A percentile compares a stretch with the other conserved stretches of the same genome.
Evolutionary conservation across 1,140 invertebrate species (phyloP).

Genomic region (Elysia chlorotica): DNA sequence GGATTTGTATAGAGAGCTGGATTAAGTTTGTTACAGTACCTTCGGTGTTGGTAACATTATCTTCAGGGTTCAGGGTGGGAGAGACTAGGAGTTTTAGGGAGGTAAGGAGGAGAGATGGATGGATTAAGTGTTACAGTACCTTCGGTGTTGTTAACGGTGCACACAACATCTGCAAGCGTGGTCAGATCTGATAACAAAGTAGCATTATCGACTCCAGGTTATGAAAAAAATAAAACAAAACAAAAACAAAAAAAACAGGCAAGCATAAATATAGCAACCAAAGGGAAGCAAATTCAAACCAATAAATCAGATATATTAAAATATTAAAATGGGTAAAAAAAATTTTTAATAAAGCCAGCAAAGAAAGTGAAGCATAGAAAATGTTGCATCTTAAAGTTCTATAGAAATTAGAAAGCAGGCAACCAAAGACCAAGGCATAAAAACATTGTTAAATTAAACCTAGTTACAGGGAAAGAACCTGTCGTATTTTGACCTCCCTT

Average conservation of each 20-base stretch:
- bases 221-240: conserved; percentile 14
- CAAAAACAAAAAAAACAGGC: neutral
- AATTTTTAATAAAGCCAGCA: too few relatives aligned
- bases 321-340: too few relatives aligned
- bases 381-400: too few relatives aligned
- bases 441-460: too few relatives aligned
- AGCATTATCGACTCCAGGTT: too few relatives aligned
- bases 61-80: too few relatives aligned
- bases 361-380: too few relatives aligned
- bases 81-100: neutral
- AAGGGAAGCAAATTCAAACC: neutral
- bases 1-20: neutral
- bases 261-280: neutral
- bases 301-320: too few relatives aligned
- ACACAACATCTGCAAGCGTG: conserved; percentile 24
- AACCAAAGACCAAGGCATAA: too few relatives aligned
- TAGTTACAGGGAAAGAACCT: too few relatives aligned
- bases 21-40: conserved; percentile 6
- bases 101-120: neutral
- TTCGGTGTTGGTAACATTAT: conserved; percentile 25
- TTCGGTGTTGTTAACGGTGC: conserved; percentile 25
- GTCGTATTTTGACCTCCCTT: too few relatives aligned
- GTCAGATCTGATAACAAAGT: conserved; percentile 20
- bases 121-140: conserved; percentile 1
- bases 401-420: too few relatives aligned